Evolutionary conservation across 1,140 invertebrate species (phyloP).

Genomic region (Microplitis demolitor): DNA sequence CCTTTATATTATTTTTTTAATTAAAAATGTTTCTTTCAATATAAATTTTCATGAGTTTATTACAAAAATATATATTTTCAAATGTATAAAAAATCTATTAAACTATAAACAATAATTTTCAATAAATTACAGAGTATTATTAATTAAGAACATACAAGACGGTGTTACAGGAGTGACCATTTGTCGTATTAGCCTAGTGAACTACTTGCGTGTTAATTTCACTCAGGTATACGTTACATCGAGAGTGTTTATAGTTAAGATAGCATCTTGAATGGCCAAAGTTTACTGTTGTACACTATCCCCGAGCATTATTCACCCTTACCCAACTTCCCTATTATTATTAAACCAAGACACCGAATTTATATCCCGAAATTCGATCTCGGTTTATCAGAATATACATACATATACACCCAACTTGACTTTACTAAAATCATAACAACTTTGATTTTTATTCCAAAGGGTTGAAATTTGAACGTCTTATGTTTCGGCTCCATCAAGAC

Average conservation of each 20-base stretch:
- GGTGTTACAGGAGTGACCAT: neutral
- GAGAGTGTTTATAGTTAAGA: constrained; percentile 1
- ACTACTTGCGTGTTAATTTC: constrained; percentile 5
- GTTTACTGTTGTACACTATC: neutral
- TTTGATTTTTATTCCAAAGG: too few species aligned
- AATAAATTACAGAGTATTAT: neutral
- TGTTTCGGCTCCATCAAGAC: neutral
- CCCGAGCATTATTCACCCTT: neutral
- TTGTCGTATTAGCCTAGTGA: constrained; percentile 9
- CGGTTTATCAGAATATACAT: too few species aligned
- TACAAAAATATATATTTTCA: too few species aligned
- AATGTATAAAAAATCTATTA: too few species aligned
- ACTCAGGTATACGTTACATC: neutral
- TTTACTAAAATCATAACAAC: too few species aligned
- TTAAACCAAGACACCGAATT: too few species aligned
- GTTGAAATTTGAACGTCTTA: neutral
- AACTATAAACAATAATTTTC: neutral
- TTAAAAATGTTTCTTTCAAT: too few species aligned
- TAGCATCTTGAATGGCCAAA: constrained; percentile 12
- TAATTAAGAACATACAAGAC: neutral
- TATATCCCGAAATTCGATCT: too few species aligned
- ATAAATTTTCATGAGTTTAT: too few species aligned
- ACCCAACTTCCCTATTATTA: neutral
- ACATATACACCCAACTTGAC: too few species aligned
- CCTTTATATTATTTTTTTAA: too few species aligned